Base-by-base conservation (phyloP, 2,888 invertebrate species). In the Craniophora ligustri region DNA sequence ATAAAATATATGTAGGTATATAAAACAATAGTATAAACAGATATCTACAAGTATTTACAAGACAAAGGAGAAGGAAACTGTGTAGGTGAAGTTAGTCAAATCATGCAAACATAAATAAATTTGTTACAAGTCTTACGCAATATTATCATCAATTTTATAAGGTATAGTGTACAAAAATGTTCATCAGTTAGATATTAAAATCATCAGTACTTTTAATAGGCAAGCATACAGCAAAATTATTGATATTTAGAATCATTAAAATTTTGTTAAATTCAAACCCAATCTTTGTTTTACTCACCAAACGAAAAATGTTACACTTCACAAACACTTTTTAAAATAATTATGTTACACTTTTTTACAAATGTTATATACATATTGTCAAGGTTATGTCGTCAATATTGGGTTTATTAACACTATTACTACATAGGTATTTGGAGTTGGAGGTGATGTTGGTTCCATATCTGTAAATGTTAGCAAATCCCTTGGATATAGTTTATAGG, bases 251-350 rank as follows among this genome's bases (percentile, higher is more conserved):
- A 67, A 58, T 28, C 54, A 47, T 61, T 60, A 57, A 34, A 30
- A 15, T 55, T 64, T 53, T 60, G 62, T 61, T 69, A 65, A 34
- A 35, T 16, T 58, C 26, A 32, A 55, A 65, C 31, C 64, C 73
- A 69, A 75, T 69, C 13, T 11, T 58, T 55, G 35, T 46, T 57
- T 72, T 76, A 76, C 76, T 76, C 67, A 76, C 77, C 76, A 64
- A 68, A 59, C 6, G 5, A 41, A 56, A n/a, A 28, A 45, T 62
- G 47, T 55, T 67, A 66, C 72, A 72, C 77, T 60, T 41, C 66
- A 76, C 72, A 60, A 38, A 57, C 63, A 68, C 74, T 59, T 56
- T 47, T n/a, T n/a, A n/a, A n/a, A n/a, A 49, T 56, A 47, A 16
- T 16, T 21, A 46, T 32, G 41, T 46, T 42, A 49, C 68, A 63